Base-by-base conservation (phyloP, 1,140 invertebrate species). In the Leptinotarsa undecemlineata region DNA sequence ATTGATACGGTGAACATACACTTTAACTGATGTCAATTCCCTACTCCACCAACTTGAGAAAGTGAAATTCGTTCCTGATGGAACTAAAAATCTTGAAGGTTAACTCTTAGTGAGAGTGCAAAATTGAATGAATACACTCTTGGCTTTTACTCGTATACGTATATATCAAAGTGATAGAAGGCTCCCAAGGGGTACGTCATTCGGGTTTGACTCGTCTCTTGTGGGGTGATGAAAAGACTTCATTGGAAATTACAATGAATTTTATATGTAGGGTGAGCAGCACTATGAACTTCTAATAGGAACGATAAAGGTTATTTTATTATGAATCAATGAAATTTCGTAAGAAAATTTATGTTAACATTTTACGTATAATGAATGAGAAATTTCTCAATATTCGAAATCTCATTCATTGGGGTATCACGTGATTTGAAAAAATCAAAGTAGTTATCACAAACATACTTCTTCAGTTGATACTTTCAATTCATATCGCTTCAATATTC, bases 151-250 rank as follows among this genome's bases (percentile, higher is more conserved):
- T 57, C 15, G 17, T 57, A 57, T 57, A 57, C 51, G 51, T 57
- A 57, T 57, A 57, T 57, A 57, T 57, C 51, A 57, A 57, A 57
- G 15, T 57, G 51, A 57, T 57, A 57, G 51, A 57, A 57, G 14
- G 51, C 51, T 57, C 51, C 51, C 51, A 6, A 57, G 51, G 51
- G 51, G 4, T 57, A 15, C 51, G 51, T 57, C 51, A 57, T 57
- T 57, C 51, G n/a, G 14, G 14, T 57, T 57, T 57, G 51, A 57
- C 51, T 57, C 51, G 11, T 57, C 51, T 57, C 51, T 57, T 57
- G 51, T 57, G 51, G 51, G 51, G 51, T 57, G 51, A 57, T 57
- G 51, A 57, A 57, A 57, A 57, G n/a, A 57, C 51, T 57, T 57
- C 51, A 57, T 57, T 57, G 17, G 51, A 57, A 57, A 57, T 57